Evolutionary conservation across 2,113 vertebrate genomes (phyloP), one percentile per base, ranked within the genome.

Genomic region (Erinaceus europaeus): DNA sequence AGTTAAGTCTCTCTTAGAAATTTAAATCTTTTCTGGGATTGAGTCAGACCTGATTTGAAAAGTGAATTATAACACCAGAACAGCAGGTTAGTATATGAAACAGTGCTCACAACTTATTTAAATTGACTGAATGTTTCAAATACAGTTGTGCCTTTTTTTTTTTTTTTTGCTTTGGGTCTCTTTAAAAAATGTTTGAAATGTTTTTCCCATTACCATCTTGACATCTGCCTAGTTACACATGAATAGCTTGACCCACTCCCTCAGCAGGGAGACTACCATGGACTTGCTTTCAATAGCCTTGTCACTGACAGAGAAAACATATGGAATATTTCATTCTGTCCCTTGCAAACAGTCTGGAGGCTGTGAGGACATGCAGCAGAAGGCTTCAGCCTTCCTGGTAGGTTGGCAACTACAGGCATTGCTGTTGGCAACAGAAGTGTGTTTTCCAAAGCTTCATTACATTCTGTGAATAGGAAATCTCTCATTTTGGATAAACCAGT

Each of bases 231-330:
- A 74, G 94, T 94, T 95, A 57, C 89, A 94, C 95, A 95, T 96
- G 84, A 96, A 96, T 96, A 72, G 95, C 44, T 72, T 97, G 96
- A 95, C 96, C 96, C 92, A 50, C 75, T 89, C 92, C 86, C 96
- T 93, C 94, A n/a, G 93, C 90, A 2, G 95, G 95, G 92, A 93
- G 95, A 95, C 95, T 85, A 23, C 92, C 4, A 0, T 44, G 91
- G 95, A 91, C 73, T 85, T 79, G 91, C 93, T 96, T 95, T 97
- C 95, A 96, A 76, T 92, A 92, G 95, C 76, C 88, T 2, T 95
- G 95, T 96, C 92, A 1, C 80, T 69, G 88, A 94, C 96, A 96
- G 71, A 96, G 96, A 91, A 94, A 96, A 94, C 96, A 95, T 93
- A 95, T 77, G 97, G 97, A 86, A 94, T 96, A 90, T 96, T 94